Conservation (phyloP, 2,888 invertebrate genomes). For the Drosophila mettleri region DNA sequence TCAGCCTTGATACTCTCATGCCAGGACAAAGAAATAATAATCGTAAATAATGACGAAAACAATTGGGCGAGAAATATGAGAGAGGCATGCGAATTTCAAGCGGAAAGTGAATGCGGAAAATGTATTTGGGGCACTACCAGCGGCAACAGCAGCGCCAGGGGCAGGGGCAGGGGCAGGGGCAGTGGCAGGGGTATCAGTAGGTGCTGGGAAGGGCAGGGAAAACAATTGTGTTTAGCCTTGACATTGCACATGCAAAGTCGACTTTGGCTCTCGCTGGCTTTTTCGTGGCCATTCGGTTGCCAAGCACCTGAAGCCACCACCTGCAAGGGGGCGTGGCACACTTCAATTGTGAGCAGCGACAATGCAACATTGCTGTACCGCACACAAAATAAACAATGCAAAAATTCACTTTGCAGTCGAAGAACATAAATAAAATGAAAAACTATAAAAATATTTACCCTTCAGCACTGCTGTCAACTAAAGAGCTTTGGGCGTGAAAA, state of each 20-base stretch:
- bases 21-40: slow-evolving; percentile 21
- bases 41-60: slow-evolving; percentile 47
- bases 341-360: slow-evolving; percentile 28
- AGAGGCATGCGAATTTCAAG: slow-evolving; percentile 17
- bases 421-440: neutral
- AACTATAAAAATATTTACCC: neutral
- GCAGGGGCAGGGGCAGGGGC: neutral
- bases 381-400: neutral
- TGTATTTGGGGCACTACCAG: slow-evolving; percentile 6
- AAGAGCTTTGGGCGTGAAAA: neutral
- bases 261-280: slow-evolving; percentile 16
- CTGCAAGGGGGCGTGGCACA: slow-evolving; percentile 24
- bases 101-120: slow-evolving; percentile 8
- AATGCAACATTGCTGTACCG: slow-evolving; percentile 1
- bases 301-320: slow-evolving; percentile 38
- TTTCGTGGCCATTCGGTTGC: slow-evolving; percentile 30
- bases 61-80: slow-evolving; percentile 40
- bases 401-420: neutral
- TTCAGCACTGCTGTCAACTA: neutral
- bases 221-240: slow-evolving; percentile 57
- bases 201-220: neutral
- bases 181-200: too few relatives aligned
- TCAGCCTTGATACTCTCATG: slow-evolving; percentile 8
- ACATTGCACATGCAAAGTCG: slow-evolving; percentile 73
- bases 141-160: too few relatives aligned